Evolutionary conservation across 1,140 invertebrate species (phyloP), one percentile per base, ranked within the genome.

Genomic region (Pachypeltis micranthus): DNA sequence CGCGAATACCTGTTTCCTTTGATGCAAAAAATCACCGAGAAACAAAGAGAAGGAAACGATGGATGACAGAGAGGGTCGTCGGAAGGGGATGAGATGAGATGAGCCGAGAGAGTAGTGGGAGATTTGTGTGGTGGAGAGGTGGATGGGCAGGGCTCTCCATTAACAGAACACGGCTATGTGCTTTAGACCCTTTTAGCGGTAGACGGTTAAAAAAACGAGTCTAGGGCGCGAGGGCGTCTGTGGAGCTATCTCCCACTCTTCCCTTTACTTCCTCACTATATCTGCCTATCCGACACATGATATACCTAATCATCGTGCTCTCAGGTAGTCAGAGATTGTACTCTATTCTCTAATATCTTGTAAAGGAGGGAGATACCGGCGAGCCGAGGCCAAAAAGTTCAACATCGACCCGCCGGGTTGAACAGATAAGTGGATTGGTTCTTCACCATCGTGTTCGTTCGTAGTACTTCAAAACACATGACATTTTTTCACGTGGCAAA

Each of bases 181-280:
- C 44, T 61, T 61, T 61, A 61, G 34, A 47, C 26, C 29, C 59
- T 51, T 59, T 59, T 59, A 59, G 57, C 57, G 57, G 57, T 27
- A 59, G 57, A 59, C 57, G 57, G 57, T n/a, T 59, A 59, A 59
- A 59, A 59, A 59, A 59, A 59, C 47, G 57, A 28, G 57, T 26
- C 57, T 59, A 31, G n/a, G 57, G 57, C 14, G 57, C 57, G 57
- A 26, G 57, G 57, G 57, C 59, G 39, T 61, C 59, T 26, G 16
- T 39, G 23, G 19, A 44, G 25, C 34, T 31, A 24, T 51, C 59
- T 10, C 59, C 7, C 28, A 19, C 59, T 21, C 19, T 23, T 31
- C 19, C 19, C 39, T 61, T 39, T 39, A 19, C 25, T 61, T 51
- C 59, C 34, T 47, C 21, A 10, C 39, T 61, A 25, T 61, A 25